Evolutionary conservation across 2,113 vertebrate genomes (phyloP).

Genomic region (Trematocara nigrifrons): DNA sequence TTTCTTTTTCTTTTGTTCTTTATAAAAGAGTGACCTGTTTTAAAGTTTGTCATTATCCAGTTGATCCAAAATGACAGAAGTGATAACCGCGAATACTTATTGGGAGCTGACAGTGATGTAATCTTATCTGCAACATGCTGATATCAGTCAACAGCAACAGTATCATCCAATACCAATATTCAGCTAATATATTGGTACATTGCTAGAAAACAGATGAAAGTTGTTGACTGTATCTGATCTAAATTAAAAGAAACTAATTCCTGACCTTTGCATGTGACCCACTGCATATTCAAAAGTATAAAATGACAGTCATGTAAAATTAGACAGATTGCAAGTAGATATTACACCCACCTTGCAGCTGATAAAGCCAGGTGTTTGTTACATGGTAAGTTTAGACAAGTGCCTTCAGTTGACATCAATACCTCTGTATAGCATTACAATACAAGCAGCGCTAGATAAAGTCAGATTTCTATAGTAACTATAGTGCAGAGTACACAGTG

Average conservation of each 20-base stretch:
- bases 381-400: slow-evolving; percentile 32
- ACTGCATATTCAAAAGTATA: not conserved
- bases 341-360: slow-evolving; percentile 22
- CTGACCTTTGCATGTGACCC: not conserved
- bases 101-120: not conserved
- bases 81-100: not conserved
- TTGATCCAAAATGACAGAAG: not conserved
- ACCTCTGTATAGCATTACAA: not conserved
- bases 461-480: slow-evolving; percentile 12
- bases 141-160: not conserved
- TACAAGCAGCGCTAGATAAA: not conserved
- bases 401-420: slow-evolving; percentile 4
- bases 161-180: not conserved
- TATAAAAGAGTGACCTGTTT: not conserved
- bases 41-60: not conserved
- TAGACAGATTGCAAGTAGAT: not conserved
- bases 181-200: not conserved
- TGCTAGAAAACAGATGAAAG: not conserved
- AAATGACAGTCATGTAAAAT: not conserved
- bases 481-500: slow-evolving; percentile 6
- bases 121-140: not conserved
- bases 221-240: not conserved
- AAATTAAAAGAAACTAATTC: not conserved
- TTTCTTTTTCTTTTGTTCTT: not conserved
- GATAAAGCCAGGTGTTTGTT: slow-evolving; percentile 33